Conservation (phyloP, 2,113 vertebrate genomes). For the Brachyhypopomus gauderio region DNA sequence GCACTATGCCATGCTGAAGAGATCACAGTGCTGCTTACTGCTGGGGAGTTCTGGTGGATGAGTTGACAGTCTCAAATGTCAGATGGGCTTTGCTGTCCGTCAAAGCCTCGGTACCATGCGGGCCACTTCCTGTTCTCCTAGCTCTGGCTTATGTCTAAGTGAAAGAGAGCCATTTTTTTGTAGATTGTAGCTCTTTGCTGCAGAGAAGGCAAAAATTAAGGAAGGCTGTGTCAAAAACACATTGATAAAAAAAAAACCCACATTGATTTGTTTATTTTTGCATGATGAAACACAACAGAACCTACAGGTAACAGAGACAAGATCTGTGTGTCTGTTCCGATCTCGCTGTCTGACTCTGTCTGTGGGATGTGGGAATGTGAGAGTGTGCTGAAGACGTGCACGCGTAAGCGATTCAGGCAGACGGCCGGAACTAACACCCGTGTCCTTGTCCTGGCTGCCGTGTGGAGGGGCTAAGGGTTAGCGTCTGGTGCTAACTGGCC, state of each 20-base stretch:
- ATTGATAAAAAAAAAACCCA: too few species aligned
- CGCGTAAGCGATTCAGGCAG: conserved; percentile 44
- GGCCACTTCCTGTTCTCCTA: neutral
- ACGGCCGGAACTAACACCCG: conserved; percentile 63
- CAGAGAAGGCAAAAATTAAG: neutral
- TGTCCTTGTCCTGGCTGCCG: conserved; percentile 66
- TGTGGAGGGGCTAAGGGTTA: conserved; percentile 66
- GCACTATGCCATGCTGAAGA: conserved; percentile 18
- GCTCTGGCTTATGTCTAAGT: neutral
- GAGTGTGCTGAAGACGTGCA: conserved; percentile 34
- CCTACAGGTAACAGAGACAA: neutral
- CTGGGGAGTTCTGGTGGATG: conserved; percentile 26
- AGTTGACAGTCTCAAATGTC: conserved; percentile 55
- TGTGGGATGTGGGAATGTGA: neutral
- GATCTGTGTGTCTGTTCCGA: conserved; percentile 12
- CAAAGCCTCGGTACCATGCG: conserved; percentile 53
- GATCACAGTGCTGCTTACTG: conserved; percentile 39
- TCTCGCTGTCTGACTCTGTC: neutral
- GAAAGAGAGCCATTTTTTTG: neutral
- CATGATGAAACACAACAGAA: neutral
- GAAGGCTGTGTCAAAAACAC: neutral
- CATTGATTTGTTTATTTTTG: neutral
- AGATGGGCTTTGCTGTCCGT: conserved; percentile 48
- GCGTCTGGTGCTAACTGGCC: conserved; percentile 79
- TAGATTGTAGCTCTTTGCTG: neutral